Base-by-base conservation (phyloP, 2,797 vertebrate genomes). In the Cichlasoma orientale region DNA sequence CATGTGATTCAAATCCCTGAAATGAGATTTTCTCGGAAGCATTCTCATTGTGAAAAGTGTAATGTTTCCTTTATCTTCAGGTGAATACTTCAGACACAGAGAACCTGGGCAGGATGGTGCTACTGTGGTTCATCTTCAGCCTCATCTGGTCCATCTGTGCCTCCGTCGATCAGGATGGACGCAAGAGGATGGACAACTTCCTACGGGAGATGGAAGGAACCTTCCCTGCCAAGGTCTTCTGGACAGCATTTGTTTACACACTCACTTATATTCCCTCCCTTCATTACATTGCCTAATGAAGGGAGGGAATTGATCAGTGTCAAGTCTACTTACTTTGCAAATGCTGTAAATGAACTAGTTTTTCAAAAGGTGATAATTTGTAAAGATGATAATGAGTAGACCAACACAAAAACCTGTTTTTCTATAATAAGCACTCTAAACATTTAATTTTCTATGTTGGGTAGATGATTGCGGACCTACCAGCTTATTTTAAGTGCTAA, bases 61-160 rank as follows among this genome's bases (percentile, higher is more conserved):
- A 25, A n/a, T 47, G 1, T 7, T 29, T 1, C n/a, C 3, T 61
- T 29, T 19, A 23, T 41, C 18, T 79, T 41, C 29, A 94, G 93
- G 78, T 92, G 19, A 89, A 87, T 36, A 12, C 25, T 3, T 78
- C 86, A 0, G 90, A 92, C 63, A 74, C 53, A 23, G 88, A 91
- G 7, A 83, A 74, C 73, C 1, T 90, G 69, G 89, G 78, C 4
- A 85, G 47, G 21, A 78, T 92, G 38, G 89, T 94, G 9, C 94
- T 95, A 77, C 91, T 97, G 41, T 96, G 88, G 38, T 97, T 96
- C 73, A 79, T 95, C 58, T 97, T 97, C 91, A 96, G 96, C 80
- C 92, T 97, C 58, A 95, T 97, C 88, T 97, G 96, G 96, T 96
- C 96, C 0, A 84, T 97, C 41, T 96, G 96, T 16, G 95, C 95